Evolutionary conservation across 2,113 vertebrate species (phyloP), one percentile per base, ranked within the genome.

Genomic region (Redunca redunca): DNA sequence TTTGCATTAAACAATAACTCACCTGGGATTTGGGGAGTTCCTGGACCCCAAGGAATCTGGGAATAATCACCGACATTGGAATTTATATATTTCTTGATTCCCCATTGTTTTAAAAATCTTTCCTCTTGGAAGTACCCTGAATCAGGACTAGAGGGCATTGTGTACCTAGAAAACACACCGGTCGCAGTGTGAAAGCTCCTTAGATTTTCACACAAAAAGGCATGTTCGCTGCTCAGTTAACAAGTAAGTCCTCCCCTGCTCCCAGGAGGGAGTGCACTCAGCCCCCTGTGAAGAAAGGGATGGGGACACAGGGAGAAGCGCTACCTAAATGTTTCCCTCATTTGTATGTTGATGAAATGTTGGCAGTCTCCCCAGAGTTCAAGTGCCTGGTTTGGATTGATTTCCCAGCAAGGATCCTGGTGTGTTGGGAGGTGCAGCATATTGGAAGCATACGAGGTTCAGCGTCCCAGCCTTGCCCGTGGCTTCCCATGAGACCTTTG

Each of bases 101-200:
- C 78, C 95, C 85, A 88, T 95, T 97, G 93, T 82, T 96, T 92
- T 93, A 71, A 43, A 48, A 93, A 71, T 94, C 96, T 92, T 58
- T 95, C 60, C 94, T 98, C 82, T 86, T 96, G 91, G 25, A 91
- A 95, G 85, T 98, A 96, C 98, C 98, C 71, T 3, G 95, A 98
- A 74, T 97, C 97, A 97, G 98, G 98, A 97, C 98, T 98, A 99
- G 98, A 98, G 98, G 98, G 98, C 98, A 97, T 97, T 98, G 97
- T 98, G 91, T 92, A 89, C 97, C 96, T 97, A 98, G 94, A 43
- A 98, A 98, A 85, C 23, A 62, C 97, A 91, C 16, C 2, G 92
- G 84, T 74, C 40, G 58, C 90, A 89, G 94, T 36, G 19, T 23
- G 40, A 82, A 52, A 55, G 4, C 17, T 55, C n/a, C 88, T 96